Base-by-base conservation (phyloP, 2,888 invertebrate species). In the Lepas anatifera region DNA sequence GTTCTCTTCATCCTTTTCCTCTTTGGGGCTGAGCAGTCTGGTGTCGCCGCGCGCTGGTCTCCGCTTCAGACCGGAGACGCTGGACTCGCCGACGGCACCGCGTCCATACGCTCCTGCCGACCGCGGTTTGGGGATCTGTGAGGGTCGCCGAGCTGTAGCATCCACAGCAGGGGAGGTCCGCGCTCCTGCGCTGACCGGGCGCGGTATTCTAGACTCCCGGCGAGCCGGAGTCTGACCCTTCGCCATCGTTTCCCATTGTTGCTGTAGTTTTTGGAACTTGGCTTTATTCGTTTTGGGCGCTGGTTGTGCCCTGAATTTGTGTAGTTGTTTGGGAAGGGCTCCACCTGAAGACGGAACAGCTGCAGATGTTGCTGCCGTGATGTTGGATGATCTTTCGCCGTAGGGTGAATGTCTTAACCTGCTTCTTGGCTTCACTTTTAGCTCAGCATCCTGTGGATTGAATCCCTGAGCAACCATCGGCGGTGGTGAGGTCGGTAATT, bases 161-260 rank as follows among this genome's bases (percentile, higher is more conserved):
- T 11, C 32, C 32, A 32, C 22, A 1, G 58, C 4, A 6, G 58
- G 27, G n/a, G 48, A 52, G 18, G 32, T 18, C 13, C 32, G 18
- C 58, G 32, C 18, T 2, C 58, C 58, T 13, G 29, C 29, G 32
- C 29, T 6, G 29, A 58, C 58, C 18, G 58, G 58, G 1, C 58
- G 58, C 29, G 58, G 58, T 29, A 58, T 58, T 4, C 25, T 69
- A 70, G 68, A 68, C 69, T 29, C 29, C 48, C 63, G 29, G 52
- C 69, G 41, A 67, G 68, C 80, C 11, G 76, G 77, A 0, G 81
- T 81, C 50, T 84, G 84, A 68, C 82, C 82, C 18, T 83, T 84
- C 74, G 87, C 87, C 74, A 90, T 82, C 81, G 88, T 84, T 78
- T 91, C 90, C 91, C 91, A 91, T 77, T 89, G 89, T 77, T 88